Conservation (phyloP, 2,797 vertebrate genomes). For the Falco naumanni region DNA sequence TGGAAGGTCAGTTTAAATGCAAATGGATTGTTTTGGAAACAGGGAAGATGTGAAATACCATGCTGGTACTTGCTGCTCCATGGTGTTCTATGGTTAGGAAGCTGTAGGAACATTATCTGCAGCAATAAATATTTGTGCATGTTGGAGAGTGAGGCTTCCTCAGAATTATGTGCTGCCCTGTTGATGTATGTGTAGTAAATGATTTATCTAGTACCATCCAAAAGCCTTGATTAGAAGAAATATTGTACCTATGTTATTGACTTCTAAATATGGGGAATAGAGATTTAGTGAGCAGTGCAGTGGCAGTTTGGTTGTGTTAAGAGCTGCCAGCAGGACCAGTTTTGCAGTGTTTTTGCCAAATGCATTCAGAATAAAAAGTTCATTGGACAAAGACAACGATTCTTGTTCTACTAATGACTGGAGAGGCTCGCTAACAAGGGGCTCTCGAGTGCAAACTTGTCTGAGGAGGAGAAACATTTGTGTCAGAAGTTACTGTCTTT, state of each 20-base stretch:
- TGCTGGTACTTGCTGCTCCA: not conserved
- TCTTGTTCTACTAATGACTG: not conserved
- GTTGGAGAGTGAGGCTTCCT: not conserved
- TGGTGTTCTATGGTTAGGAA: not conserved
- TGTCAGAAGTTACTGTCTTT: not conserved
- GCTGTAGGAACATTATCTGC: not conserved
- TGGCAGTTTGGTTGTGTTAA: not conserved
- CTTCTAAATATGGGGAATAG: not conserved
- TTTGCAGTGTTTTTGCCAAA: slow-evolving; percentile 55
- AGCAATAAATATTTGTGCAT: not conserved
- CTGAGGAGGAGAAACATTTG: not conserved
- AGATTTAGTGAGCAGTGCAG: not conserved
- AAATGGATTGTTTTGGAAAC: not conserved
- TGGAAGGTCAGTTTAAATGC: not conserved
- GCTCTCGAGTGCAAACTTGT: not conserved
- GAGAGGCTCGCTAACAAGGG: not conserved
- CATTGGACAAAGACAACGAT: slow-evolving; percentile 60
- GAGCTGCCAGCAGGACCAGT: not conserved
- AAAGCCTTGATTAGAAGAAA: not conserved
- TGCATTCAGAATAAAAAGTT: slow-evolving; percentile 30
- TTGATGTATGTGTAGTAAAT: not conserved
- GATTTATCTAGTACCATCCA: not conserved
- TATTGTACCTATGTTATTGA: not conserved
- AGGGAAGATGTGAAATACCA: fast-evolving
- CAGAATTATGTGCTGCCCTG: not conserved